Percentiles rank a stretch among this genome's conserved stretches.
Conservation (phyloP, 2,888 invertebrate species). For the Platycheirus albimanus region DNA sequence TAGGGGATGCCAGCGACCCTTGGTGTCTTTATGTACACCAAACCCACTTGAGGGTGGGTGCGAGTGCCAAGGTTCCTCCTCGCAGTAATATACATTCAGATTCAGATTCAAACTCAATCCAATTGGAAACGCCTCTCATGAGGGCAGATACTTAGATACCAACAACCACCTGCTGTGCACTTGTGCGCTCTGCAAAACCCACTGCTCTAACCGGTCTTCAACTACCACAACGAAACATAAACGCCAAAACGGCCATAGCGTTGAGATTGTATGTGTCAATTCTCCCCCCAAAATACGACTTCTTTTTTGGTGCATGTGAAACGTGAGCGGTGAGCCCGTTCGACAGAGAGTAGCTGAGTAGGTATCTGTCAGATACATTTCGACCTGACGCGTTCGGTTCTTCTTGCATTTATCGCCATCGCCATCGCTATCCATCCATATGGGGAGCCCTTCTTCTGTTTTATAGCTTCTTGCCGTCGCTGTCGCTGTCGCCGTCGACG, state of each 20-base stretch:
- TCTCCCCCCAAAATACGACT: slow-evolving; percentile 41
- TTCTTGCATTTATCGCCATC: too few relatives aligned
- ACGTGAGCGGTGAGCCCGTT: too few relatives aligned
- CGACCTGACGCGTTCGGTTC: slow-evolving; percentile 65
- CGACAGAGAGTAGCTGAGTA: slow-evolving; percentile 41
- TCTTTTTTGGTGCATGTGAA: slow-evolving; percentile 42
- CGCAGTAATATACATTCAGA: slow-evolving; percentile 15
- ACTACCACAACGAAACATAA: slow-evolving; percentile 35
- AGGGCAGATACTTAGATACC: slow-evolving; percentile 63
- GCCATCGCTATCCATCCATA: too few relatives aligned
- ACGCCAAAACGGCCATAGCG: background rate
- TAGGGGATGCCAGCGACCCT: slow-evolving; percentile 67
- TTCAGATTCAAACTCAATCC: slow-evolving; percentile 46
- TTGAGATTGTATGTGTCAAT: background rate
- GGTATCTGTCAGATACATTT: slow-evolving; percentile 59
- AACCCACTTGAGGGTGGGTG: slow-evolving; percentile 59
- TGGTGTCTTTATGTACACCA: slow-evolving; percentile 44
- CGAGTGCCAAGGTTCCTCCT: slow-evolving; percentile 69
- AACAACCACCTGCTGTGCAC: slow-evolving; percentile 74
- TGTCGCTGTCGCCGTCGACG: too few relatives aligned
- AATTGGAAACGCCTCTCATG: slow-evolving; percentile 70
- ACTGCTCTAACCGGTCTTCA: slow-evolving; percentile 56
- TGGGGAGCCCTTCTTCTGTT: slow-evolving; percentile 34
- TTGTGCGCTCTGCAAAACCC: slow-evolving; percentile 64
- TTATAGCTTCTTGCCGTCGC: too few relatives aligned